Percentiles rank a stretch among this genome's conserved stretches.
Evolutionary conservation across 2,888 invertebrate genomes (phyloP).

Genomic region (Morpho achilles): DNA sequence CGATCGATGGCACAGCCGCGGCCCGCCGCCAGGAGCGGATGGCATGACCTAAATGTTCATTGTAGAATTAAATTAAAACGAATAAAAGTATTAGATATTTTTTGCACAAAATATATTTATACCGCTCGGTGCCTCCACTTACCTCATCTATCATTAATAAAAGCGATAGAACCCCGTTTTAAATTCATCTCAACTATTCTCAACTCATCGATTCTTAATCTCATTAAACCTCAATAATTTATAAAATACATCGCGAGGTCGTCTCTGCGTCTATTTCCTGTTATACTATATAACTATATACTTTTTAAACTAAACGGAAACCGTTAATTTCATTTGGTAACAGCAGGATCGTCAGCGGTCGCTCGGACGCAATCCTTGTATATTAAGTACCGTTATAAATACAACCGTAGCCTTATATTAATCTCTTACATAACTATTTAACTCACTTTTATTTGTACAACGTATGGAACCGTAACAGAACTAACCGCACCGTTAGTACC

Average conservation of each 20-base stretch:
- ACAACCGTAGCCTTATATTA: not conserved
- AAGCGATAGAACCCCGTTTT: too few relatives aligned
- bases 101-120: too few relatives aligned
- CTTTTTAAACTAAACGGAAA: slow-evolving; percentile 1
- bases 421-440: not conserved
- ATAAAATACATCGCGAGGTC: slow-evolving; percentile 1
- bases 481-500: too few relatives aligned
- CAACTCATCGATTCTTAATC: not conserved
- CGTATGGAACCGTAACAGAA: not conserved
- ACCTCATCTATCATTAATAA: too few relatives aligned
- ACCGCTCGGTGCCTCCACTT: too few relatives aligned
- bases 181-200: too few relatives aligned
- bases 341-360: not conserved
- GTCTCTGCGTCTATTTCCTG: not conserved
- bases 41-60: too few relatives aligned
- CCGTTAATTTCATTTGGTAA: slow-evolving; percentile 7
- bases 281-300: not conserved
- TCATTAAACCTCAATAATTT: not conserved
- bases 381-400: slow-evolving; percentile 6
- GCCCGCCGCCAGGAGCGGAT: too few relatives aligned
- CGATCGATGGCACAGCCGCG: too few relatives aligned
- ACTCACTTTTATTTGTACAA: slow-evolving; percentile 2
- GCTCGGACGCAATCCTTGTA: not conserved
- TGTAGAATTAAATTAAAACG: too few relatives aligned
- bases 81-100: too few relatives aligned